Base-by-base conservation (phyloP, 2,888 invertebrate genomes). In the Melieria picta region DNA sequence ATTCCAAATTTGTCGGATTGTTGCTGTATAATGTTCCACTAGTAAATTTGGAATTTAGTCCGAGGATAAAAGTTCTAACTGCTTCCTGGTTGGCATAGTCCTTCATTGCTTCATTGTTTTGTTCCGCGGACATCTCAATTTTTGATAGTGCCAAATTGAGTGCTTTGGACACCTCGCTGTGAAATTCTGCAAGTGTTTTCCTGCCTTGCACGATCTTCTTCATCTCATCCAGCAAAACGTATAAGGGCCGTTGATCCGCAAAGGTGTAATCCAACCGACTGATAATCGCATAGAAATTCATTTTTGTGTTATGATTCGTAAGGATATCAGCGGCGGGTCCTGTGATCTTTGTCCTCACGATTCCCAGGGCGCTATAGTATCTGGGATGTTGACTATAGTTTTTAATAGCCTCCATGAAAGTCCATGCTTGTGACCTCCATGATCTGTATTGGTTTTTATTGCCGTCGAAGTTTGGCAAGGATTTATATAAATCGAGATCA, bases 381-480 rank as follows among this genome's bases (percentile, higher is more conserved):
- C 42, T 65, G 3, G 65, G 65, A 65, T 65, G 45, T 7, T 55
- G 55, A 7, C 1, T 43, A 11, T 42, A 65, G 13, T 64, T 6
- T 45, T 65, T 58, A 47, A 43, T 68, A 5, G 55, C 30, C 9
- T 60, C 43, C 67, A 60, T 60, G 60, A 43, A 60, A 5, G 67
- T 60, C 50, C 50, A 60, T 9, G 47, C n/a, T 55, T 68, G 62
- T n/a, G 68, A 62, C 11, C 55, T 68, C 56, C 56, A 69, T 62
- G 62, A 55, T 62, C 62, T 43, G n/a, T 62, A 62, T 69, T 69
- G 67, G 7, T 11, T n/a, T 42, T 60, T 46, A 45, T 6, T n/a
- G 9, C 56, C 56, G 42, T 69, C 56, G 56, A 69, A 69, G 16
- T 47, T 62, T 48, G 62, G 55, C 46, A 46, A 11, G 1, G 62